Evolutionary conservation across 1,140 invertebrate genomes (phyloP).

Genomic region (Wasmannia auropunctata): DNA sequence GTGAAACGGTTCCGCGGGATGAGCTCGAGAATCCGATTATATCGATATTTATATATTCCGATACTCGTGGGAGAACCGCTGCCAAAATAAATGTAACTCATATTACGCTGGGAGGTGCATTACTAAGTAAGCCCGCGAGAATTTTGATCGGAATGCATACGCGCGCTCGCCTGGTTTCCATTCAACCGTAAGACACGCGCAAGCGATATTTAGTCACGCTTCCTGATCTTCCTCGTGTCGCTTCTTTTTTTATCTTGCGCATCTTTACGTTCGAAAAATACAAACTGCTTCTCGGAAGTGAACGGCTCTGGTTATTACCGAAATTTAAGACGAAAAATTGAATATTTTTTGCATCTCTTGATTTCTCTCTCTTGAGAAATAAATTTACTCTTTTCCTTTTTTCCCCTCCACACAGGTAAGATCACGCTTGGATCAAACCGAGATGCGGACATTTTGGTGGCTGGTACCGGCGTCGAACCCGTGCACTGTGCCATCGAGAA

Average conservation of each 20-base stretch:
- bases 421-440: conserved; percentile 90
- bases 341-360: not conserved
- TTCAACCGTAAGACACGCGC: conserved; percentile 43
- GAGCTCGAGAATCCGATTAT: conserved; percentile 7
- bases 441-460: conserved; percentile 91
- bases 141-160: conserved; percentile 53
- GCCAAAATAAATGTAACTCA: conserved; percentile 44
- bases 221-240: conserved; percentile 9
- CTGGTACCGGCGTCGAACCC: conserved; percentile 92
- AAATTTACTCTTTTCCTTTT: conserved; percentile 16
- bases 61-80: conserved; percentile 15
- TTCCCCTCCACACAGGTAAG: conserved; percentile 87
- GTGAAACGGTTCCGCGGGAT: not conserved
- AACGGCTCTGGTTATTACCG: not conserved
- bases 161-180: conserved; percentile 32
- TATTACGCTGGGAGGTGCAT: conserved; percentile 30
- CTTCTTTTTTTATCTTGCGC: not conserved
- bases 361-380: not conserved
- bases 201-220: conserved; percentile 40
- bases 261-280: not conserved
- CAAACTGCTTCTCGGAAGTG: not conserved
- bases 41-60: conserved; percentile 15
- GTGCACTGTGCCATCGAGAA: conserved; percentile 95
- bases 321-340: not conserved
- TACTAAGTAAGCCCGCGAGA: conserved; percentile 52